These are phyloP conservation scores for Tipula helvola DNA, from an alignment of 2,888 invertebrate species.

Conservation along the genomic window DNA sequence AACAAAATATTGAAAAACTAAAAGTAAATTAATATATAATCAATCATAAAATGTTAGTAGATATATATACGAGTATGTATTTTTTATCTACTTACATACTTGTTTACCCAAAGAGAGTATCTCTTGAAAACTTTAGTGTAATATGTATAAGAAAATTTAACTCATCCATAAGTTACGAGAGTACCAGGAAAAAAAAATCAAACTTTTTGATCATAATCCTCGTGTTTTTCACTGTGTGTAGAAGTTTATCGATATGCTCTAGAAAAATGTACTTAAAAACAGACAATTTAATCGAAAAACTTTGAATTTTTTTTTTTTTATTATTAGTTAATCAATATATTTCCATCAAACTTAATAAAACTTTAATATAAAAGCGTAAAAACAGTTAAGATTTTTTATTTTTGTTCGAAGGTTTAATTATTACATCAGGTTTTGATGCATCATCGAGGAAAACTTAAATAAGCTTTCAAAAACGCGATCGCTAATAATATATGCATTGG, in stretches of 20 bases:
- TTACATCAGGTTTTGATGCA: background rate
- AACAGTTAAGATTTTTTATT: background rate
- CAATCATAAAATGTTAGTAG: background rate
- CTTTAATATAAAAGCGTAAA: background rate
- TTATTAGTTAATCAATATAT: background rate
- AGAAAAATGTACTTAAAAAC: background rate
- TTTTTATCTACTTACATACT: background rate
- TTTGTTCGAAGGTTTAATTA: background rate
- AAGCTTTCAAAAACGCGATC: too few relatives aligned
- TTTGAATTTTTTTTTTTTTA: background rate
- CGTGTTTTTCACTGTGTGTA: background rate
- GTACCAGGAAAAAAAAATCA: background rate
- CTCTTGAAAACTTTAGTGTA: background rate
- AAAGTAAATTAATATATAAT: background rate
- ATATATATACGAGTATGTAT: background rate
- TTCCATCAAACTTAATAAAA: conserved; percentile 4
- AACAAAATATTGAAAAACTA: background rate
- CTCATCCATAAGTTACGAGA: background rate
- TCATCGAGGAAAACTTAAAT: background rate
- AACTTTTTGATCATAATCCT: background rate
- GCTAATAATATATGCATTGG: too few relatives aligned
- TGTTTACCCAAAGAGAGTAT: background rate
- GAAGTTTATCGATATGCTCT: background rate
- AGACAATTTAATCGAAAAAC: conserved; percentile 4
- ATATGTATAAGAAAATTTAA: background rate